phyloP scores from a whole-genome alignment of 1,140 invertebrate species.

The Drosophila aff. region DNA sequence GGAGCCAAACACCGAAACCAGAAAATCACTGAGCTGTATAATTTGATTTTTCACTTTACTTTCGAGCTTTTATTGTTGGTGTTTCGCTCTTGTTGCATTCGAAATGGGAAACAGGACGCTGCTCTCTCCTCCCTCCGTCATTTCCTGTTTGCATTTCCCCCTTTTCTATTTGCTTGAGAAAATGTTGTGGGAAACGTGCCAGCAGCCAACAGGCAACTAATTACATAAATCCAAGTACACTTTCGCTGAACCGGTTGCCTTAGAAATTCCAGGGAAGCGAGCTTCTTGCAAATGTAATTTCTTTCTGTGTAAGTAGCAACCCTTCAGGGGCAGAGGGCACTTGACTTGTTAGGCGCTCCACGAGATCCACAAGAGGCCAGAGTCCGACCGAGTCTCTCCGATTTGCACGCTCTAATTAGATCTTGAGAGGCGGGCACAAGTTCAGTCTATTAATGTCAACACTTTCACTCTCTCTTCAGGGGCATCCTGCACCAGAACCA shows the following conservation, averaged over 20 bases:
- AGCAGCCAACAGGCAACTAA: slow-evolving; percentile 51
- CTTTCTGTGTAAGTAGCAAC: slow-evolving; percentile 21
- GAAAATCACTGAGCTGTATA: slow-evolving; percentile 76
- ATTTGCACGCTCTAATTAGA: slow-evolving; percentile 68
- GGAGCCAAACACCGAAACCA: slow-evolving; percentile 63
- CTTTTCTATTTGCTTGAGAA: slow-evolving; percentile 10
- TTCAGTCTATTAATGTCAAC: slow-evolving; percentile 72
- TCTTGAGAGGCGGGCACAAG: slow-evolving; percentile 62
- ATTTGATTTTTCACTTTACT: slow-evolving; percentile 70
- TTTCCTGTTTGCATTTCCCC: slow-evolving; percentile 12
- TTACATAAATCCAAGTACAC: slow-evolving; percentile 54
- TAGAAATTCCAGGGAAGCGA: neutral
- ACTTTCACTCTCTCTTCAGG: slow-evolving; percentile 88
- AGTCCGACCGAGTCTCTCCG: slow-evolving; percentile 7
- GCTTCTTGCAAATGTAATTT: slow-evolving; percentile 4
- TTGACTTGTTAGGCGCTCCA: slow-evolving; percentile 40
- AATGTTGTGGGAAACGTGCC: slow-evolving; percentile 20
- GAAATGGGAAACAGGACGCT: slow-evolving; percentile 20
- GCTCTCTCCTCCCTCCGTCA: neutral
- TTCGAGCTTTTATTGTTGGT: slow-evolving; percentile 43
- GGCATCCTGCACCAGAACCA: slow-evolving; percentile 97
- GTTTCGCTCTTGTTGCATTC: slow-evolving; percentile 14
- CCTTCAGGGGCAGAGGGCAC: slow-evolving; percentile 14
- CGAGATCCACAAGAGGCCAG: slow-evolving; percentile 30
- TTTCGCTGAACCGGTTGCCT: slow-evolving; percentile 1